phyloP scores from a whole-genome alignment of 2,797 vertebrate species.

The Cirrhinus molitorella region DNA sequence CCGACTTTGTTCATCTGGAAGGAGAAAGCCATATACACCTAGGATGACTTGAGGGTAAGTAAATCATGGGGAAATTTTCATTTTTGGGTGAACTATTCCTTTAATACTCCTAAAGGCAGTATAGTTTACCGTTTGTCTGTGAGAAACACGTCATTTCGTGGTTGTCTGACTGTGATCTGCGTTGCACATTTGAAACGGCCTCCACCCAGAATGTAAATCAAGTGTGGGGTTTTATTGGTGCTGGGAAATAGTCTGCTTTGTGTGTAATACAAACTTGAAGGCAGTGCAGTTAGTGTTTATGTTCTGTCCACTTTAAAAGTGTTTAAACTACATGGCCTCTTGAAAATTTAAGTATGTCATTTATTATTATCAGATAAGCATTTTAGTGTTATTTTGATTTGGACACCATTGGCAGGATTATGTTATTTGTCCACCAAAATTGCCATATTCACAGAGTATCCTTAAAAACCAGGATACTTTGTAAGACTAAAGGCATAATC shows the following conservation, averaged over 20 bases:
- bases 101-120: too few species aligned
- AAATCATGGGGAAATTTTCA: too few species aligned
- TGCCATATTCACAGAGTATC: background rate
- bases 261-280: background rate
- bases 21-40: too few species aligned
- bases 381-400: too few species aligned
- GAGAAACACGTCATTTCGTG: background rate
- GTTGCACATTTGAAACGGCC: background rate
- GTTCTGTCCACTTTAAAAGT: background rate
- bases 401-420: too few species aligned
- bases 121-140: background rate
- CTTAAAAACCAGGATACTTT: background rate
- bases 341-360: background rate
- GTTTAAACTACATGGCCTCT: background rate
- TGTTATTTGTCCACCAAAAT: background rate
- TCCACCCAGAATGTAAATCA: constrained; percentile 30
- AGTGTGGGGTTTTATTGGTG: background rate
- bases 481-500: background rate
- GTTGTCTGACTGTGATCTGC: background rate
- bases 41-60: too few species aligned
- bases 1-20: too few species aligned
- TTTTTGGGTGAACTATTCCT: too few species aligned
- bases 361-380: too few species aligned
- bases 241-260: background rate
- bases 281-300: background rate